A percentile compares a stretch with the other conserved stretches of the same genome.
These are phyloP conservation scores for Scartelaos histophorus DNA, from an alignment of 2,113 vertebrate genomes.

Conservation along the genomic window DNA sequence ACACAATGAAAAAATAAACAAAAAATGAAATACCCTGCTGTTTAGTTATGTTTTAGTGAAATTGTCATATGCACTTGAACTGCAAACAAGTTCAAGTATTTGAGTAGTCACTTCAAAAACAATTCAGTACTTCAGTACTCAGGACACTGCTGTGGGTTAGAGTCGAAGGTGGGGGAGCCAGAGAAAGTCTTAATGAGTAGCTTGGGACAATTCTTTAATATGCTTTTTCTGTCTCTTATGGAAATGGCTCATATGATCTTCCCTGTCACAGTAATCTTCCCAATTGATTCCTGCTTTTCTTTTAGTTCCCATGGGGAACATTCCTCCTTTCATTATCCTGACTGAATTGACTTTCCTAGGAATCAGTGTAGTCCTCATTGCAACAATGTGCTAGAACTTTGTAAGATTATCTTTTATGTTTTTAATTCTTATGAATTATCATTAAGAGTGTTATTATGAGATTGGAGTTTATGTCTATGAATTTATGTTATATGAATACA, in stretches of 20 bases:
- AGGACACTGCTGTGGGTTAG: too few relatives aligned
- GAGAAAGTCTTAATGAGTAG: neutral
- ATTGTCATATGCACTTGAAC: too few relatives aligned
- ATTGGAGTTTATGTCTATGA: constrained; percentile 74
- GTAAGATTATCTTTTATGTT: constrained; percentile 67
- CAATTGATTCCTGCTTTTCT: constrained; percentile 22
- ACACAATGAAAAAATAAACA: too few relatives aligned
- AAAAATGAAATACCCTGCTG: too few relatives aligned
- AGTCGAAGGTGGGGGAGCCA: too few relatives aligned
- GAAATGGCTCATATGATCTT: neutral
- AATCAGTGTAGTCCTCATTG: constrained; percentile 83
- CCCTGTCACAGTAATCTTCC: neutral
- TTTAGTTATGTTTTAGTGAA: too few relatives aligned
- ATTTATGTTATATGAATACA: constrained; percentile 72
- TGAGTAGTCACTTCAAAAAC: too few relatives aligned
- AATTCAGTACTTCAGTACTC: too few relatives aligned
- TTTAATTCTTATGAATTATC: constrained; percentile 67
- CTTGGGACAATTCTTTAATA: neutral
- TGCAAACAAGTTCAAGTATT: too few relatives aligned
- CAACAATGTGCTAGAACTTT: constrained; percentile 77
- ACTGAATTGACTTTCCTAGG: constrained; percentile 77
- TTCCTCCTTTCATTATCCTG: constrained; percentile 73
- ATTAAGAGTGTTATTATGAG: constrained; percentile 67
- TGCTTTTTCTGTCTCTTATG: neutral
- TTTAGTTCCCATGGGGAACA: constrained; percentile 58